Conservation (phyloP, 2,113 vertebrate species). For the Pygoscelis adeliae region DNA sequence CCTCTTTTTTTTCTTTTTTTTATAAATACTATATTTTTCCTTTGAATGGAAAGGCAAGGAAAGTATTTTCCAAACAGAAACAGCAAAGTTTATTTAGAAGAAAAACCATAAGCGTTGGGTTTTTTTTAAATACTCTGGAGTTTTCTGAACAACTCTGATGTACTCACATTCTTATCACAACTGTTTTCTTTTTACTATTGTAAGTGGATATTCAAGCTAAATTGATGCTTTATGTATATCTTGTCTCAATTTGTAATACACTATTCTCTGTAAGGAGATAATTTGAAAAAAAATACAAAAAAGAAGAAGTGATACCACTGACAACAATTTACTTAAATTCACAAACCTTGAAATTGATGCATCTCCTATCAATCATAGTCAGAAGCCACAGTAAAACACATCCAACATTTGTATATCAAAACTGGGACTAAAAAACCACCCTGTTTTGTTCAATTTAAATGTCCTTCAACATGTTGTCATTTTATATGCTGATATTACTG, state of each 20-base stretch:
- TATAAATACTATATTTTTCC: background rate
- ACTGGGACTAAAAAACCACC: constrained; percentile 37
- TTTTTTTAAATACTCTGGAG: constrained; percentile 52
- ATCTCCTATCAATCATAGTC: constrained; percentile 74
- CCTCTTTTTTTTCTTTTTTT: background rate
- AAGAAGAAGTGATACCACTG: constrained; percentile 56
- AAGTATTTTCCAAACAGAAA: constrained; percentile 64
- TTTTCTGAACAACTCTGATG: constrained; percentile 65
- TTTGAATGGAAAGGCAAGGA: constrained; percentile 37
- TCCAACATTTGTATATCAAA: constrained; percentile 72
- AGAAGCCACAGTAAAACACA: constrained; percentile 68
- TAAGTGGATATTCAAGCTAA: constrained; percentile 72
- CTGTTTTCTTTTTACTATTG: constrained; percentile 53
- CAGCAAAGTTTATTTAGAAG: constrained; percentile 26
- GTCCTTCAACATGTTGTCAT: constrained; percentile 67
- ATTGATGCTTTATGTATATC: constrained; percentile 73
- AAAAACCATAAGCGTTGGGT: background rate
- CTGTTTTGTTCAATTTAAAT: constrained; percentile 69
- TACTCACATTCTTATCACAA: constrained; percentile 37
- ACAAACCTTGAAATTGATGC: constrained; percentile 76
- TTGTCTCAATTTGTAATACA: constrained; percentile 63
- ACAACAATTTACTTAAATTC: constrained; percentile 78
- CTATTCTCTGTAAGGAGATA: constrained; percentile 66
- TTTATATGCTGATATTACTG: constrained; percentile 38
- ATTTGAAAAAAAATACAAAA: constrained; percentile 59